Percentiles rank a stretch among this genome's conserved stretches.
These are phyloP conservation scores for Spatulosminthurus flaviceps DNA, from an alignment of 2,888 invertebrate genomes.

Conservation along the genomic window DNA sequence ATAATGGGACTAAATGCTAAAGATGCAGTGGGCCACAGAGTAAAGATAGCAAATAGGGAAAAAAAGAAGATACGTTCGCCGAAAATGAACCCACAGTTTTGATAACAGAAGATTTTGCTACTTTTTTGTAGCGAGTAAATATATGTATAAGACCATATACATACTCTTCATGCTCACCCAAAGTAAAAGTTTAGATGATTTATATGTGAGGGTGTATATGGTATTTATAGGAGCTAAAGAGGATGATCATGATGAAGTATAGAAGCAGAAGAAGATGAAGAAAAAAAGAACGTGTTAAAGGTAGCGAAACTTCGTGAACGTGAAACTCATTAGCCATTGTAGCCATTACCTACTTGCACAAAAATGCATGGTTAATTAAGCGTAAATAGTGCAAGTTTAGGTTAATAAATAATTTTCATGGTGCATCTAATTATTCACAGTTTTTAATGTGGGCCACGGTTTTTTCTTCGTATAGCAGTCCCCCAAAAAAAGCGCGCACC, in stretches of 20 bases:
- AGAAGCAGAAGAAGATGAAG: background rate
- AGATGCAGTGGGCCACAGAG: too few relatives aligned
- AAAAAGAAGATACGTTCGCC: too few relatives aligned
- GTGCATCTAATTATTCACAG: slow-evolving; percentile 25
- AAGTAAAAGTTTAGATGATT: background rate
- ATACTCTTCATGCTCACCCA: background rate
- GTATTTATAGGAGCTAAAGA: background rate
- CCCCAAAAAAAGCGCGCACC: background rate
- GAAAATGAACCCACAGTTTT: too few relatives aligned
- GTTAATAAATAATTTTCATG: slow-evolving; percentile 41
- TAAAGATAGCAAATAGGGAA: too few relatives aligned
- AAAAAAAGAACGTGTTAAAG: slow-evolving; percentile 14
- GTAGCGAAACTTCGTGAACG: slow-evolving; percentile 26
- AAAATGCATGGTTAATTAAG: slow-evolving; percentile 48
- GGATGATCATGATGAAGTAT: too few relatives aligned
- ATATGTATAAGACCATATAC: too few relatives aligned
- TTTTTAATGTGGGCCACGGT: background rate
- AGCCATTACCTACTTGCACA: slow-evolving; percentile 25
- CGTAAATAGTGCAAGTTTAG: slow-evolving; percentile 42
- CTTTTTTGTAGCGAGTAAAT: too few relatives aligned
- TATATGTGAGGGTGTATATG: background rate
- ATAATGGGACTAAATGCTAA: too few relatives aligned
- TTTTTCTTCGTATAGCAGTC: background rate
- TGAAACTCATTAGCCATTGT: slow-evolving; percentile 34
- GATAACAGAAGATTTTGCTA: too few relatives aligned